These are phyloP conservation scores for Eupithecia subfuscata DNA, from an alignment of 2,888 invertebrate genomes.

Conservation along the genomic window DNA sequence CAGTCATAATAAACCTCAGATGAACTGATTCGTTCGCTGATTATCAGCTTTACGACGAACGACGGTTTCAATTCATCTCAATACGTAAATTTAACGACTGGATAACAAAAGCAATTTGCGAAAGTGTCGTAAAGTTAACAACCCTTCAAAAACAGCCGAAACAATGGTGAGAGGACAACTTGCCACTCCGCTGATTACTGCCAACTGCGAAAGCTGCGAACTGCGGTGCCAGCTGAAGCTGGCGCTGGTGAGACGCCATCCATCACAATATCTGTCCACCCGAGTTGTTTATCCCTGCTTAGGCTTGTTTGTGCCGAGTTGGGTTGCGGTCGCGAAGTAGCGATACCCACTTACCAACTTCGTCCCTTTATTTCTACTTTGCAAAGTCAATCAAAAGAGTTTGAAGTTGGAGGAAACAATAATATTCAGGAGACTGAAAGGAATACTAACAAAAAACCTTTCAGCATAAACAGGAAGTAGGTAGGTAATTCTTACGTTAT, in stretches of 20 bases:
- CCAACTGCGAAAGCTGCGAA: constrained; percentile 8
- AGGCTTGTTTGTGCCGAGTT: not conserved
- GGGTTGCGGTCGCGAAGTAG: too few species aligned
- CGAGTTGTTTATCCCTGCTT: constrained; percentile 14
- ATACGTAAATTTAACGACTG: not conserved
- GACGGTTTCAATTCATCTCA: not conserved
- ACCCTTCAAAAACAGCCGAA: not conserved
- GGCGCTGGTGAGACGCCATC: constrained; percentile 26
- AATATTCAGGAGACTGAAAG: not conserved
- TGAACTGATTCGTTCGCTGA: not conserved
- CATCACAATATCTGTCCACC: constrained; percentile 38
- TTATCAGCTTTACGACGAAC: not conserved
- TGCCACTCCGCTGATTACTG: constrained; percentile 30
- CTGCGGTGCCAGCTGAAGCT: constrained; percentile 23
- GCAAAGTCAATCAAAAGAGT: not conserved
- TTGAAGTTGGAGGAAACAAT: not conserved
- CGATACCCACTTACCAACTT: constrained; percentile 9
- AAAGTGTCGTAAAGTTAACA: not conserved
- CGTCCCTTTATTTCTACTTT: not conserved
- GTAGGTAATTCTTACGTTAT: too few species aligned
- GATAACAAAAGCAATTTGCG: constrained; percentile 15
- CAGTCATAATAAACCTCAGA: not conserved
- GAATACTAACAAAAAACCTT: not conserved
- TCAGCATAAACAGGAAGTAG: too few species aligned
- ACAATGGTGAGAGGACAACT: constrained; percentile 2